phyloP scores from a whole-genome alignment of 1,140 invertebrate species.

The Rhopalosiphum padi region DNA sequence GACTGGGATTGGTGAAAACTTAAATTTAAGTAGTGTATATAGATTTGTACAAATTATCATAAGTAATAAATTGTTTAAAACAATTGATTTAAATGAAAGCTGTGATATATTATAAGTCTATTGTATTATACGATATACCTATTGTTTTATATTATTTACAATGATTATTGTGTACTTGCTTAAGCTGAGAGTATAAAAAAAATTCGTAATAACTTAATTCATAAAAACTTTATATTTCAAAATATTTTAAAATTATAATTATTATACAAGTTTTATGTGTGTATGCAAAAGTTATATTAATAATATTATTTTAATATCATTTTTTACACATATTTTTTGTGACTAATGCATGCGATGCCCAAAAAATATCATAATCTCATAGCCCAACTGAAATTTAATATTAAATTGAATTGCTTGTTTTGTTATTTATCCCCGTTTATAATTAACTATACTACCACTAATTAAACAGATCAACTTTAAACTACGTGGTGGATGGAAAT shows the following conservation, averaged over 20 bases:
- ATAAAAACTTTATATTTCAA: too few species aligned
- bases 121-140: too few species aligned
- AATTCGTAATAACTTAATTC: background rate
- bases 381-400: background rate
- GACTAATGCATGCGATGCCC: background rate
- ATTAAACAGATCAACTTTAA: background rate
- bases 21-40: too few species aligned
- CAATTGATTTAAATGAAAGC: too few species aligned
- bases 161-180: background rate
- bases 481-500: background rate
- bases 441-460: background rate
- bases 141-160: too few species aligned
- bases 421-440: background rate
- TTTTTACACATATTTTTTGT: background rate
- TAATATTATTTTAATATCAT: background rate
- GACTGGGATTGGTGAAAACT: too few species aligned
- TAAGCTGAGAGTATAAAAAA: background rate
- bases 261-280: background rate
- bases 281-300: background rate
- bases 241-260: background rate
- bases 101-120: too few species aligned
- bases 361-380: background rate
- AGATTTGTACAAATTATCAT: too few species aligned
- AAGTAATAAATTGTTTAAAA: too few species aligned
- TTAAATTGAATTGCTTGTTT: background rate